phyloP scores from a whole-genome alignment of 2,888 invertebrate species.

The Drosophila subquinaria region DNA sequence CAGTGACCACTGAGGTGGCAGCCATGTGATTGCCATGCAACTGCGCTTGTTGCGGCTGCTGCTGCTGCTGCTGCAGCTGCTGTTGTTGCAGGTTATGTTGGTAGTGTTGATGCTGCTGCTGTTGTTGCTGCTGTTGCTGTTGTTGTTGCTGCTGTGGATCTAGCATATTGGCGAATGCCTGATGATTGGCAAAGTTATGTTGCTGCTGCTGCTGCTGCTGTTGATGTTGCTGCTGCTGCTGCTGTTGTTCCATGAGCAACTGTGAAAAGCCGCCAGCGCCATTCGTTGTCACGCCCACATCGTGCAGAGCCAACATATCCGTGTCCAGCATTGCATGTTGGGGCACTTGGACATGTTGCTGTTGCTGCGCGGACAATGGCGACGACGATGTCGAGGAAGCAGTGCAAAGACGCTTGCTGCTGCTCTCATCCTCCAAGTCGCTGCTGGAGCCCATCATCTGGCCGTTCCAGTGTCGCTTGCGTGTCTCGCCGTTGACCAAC shows the following conservation, averaged over 20 bases:
- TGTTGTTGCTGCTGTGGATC: constrained; percentile 66
- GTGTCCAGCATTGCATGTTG: constrained; percentile 75
- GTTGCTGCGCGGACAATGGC: constrained; percentile 65
- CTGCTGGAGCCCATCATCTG: constrained; percentile 76
- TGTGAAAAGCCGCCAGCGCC: constrained; percentile 76
- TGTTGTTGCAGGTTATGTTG: constrained; percentile 58
- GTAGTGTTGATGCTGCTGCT: constrained; percentile 61
- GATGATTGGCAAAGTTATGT: constrained; percentile 73
- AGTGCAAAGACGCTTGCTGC: constrained; percentile 81
- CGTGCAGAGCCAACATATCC: constrained; percentile 80
- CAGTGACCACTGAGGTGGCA: constrained; percentile 61
- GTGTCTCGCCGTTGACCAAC: constrained; percentile 67
- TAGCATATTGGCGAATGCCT: constrained; percentile 62
- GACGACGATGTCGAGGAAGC: constrained; percentile 79
- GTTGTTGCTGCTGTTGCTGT: constrained; percentile 64
- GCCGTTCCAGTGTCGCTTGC: constrained; percentile 83
- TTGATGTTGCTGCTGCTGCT: constrained; percentile 75
- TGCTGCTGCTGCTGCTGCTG: constrained; percentile 66
- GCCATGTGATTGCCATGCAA: constrained; percentile 71
- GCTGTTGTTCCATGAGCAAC: constrained; percentile 77
- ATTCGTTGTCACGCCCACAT: constrained; percentile 62
- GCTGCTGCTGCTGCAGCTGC: constrained; percentile 73
- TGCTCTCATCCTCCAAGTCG: constrained; percentile 77
- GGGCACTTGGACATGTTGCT: constrained; percentile 50
- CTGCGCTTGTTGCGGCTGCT: constrained; percentile 73